Conservation (phyloP, 2,888 invertebrate genomes). For the Drosophila borborema region DNA sequence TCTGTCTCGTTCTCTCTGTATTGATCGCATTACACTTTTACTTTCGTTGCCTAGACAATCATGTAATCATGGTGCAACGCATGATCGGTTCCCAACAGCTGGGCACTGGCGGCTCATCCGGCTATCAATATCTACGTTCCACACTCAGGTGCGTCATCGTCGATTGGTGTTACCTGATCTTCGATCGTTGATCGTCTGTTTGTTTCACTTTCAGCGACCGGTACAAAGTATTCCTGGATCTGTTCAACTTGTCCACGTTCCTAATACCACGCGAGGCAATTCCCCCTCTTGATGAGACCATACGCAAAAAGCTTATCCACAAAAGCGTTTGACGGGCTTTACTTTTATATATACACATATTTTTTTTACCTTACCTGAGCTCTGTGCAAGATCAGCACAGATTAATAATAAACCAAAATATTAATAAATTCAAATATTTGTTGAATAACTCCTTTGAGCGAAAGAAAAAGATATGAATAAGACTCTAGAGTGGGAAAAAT, state of each 20-base stretch:
- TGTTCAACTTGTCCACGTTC: slow-evolving; percentile 98
- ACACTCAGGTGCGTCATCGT: slow-evolving; percentile 90
- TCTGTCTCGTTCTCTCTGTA: not conserved
- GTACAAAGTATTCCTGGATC: slow-evolving; percentile 98
- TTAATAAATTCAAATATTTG: not conserved
- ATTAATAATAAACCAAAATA: not conserved
- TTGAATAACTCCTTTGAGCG: not conserved
- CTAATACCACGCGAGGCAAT: slow-evolving; percentile 96
- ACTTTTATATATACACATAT: too few species aligned
- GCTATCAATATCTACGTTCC: slow-evolving; percentile 98
- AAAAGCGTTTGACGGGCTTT: slow-evolving; percentile 12
- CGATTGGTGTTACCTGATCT: not conserved
- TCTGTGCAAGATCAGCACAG: not conserved
- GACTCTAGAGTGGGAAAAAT: too few species aligned
- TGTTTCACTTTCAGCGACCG: slow-evolving; percentile 91
- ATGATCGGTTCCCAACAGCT: slow-evolving; percentile 99
- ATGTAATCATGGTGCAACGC: slow-evolving; percentile 98
- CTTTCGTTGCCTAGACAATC: slow-evolving; percentile 92
- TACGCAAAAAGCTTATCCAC: slow-evolving; percentile 86
- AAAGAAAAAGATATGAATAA: not conserved
- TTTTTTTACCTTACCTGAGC: not conserved
- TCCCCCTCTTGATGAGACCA: slow-evolving; percentile 93
- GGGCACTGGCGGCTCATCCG: slow-evolving; percentile 99
- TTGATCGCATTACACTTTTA: slow-evolving; percentile 27
- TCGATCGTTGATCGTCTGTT: slow-evolving; percentile 13